These are phyloP conservation scores for Salmo trutta DNA, from an alignment of 2,797 vertebrate species.

Conservation along the genomic window DNA sequence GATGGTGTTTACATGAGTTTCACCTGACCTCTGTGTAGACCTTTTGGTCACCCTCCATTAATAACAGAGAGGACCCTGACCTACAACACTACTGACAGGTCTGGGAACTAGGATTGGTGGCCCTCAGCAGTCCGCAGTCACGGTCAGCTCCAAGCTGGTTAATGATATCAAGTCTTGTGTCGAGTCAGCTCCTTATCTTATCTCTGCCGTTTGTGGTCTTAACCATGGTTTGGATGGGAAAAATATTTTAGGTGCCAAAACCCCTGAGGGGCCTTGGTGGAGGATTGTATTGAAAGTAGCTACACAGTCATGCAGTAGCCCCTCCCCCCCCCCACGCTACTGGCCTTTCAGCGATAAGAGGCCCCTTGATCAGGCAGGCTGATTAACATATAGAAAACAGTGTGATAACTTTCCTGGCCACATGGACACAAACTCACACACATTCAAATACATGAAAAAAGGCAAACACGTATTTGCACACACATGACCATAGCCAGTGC, in stretches of 20 bases:
- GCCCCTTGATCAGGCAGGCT: slow-evolving; percentile 65
- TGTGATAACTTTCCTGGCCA: slow-evolving; percentile 31
- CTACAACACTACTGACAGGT: slow-evolving; percentile 11
- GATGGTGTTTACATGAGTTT: neutral
- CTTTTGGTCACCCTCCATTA: slow-evolving; percentile 28
- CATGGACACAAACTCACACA: slow-evolving; percentile 12
- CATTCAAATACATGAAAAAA: slow-evolving; percentile 6
- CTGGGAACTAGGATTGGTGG: slow-evolving; percentile 18
- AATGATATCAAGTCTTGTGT: slow-evolving; percentile 60
- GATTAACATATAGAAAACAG: slow-evolving; percentile 68
- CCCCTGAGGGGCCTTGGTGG: neutral
- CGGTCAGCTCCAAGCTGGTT: slow-evolving; percentile 21
- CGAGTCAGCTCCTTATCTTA: slow-evolving; percentile 56
- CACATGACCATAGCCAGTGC: neutral
- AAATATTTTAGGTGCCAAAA: slow-evolving; percentile 37
- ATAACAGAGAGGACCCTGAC: slow-evolving; percentile 16
- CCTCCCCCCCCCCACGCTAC: neutral
- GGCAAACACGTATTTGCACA: slow-evolving; percentile 3
- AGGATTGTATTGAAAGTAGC: slow-evolving; percentile 50
- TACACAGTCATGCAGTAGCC: neutral
- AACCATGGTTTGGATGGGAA: slow-evolving; percentile 57
- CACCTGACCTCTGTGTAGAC: slow-evolving; percentile 31
- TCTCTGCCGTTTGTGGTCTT: slow-evolving; percentile 44
- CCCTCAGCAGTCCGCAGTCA: neutral
- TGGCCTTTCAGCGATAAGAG: slow-evolving; percentile 48